Base-by-base conservation (phyloP, 1,140 invertebrate genomes). In the Tetragonula clypearis region DNA sequence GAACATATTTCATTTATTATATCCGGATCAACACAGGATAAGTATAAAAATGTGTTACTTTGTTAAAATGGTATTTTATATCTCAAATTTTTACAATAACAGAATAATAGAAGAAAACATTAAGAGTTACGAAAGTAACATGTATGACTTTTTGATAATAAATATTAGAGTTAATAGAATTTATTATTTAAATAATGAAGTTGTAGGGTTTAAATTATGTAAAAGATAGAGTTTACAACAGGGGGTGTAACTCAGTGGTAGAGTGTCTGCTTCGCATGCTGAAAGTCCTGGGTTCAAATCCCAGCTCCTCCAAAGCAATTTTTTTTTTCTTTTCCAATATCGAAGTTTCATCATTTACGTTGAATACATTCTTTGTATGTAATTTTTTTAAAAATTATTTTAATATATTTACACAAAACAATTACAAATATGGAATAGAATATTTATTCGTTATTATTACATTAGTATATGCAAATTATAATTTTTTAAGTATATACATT, bases 201-300 rank as follows among this genome's bases (percentile, higher is more conserved):
- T 60, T 35, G 19, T 30, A n/a, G 0, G 0, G 19, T 76, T 58
- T 89, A 17, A 23, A 21, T 4, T 11, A 49, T 26, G 30, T 76
- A 60, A 15, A 80, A 62, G 0, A 0, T 0, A 0, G 1, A 17
- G 6, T 23, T 30, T 21, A 14, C 14, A 89, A 81, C n/a, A 60
- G 95, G 95, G 95, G 95, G 94, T 95, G 95, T 95, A 95, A 95
- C 95, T 95, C 95, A 95, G 95, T 95, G 95, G 95, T 95, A 95
- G 95, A 95, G 95, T 95, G 95, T 95, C 95, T 95, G 95, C 95
- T 95, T 95, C 95, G 95, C 95, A 95, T 95, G 95, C 95, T 94
- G 95, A 95, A 95, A 95, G 95, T 95, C 95, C 95, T 95, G 95
- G 95, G 95, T 95, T 95, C 95, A 95, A 95, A 95, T 95, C 95